These are phyloP conservation scores for Passer montanus DNA, from an alignment of 2,113 vertebrate genomes.

Conservation along the genomic window DNA sequence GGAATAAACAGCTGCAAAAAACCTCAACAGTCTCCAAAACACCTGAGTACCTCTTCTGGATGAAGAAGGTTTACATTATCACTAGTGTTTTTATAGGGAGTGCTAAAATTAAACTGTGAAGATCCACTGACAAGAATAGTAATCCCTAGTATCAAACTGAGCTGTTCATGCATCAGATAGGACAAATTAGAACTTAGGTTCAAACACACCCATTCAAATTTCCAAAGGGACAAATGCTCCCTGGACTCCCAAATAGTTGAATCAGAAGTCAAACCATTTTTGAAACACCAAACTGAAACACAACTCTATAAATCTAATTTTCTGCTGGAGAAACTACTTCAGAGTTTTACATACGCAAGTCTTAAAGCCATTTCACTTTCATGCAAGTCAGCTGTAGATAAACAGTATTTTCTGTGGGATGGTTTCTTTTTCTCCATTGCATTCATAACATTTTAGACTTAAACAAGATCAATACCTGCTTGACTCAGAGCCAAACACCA, in stretches of 20 bases:
- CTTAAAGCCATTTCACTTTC: background rate
- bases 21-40: background rate
- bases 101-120: background rate
- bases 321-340: background rate
- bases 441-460: background rate
- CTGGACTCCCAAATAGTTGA: fast-evolving
- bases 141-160: background rate
- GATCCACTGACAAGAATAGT: background rate
- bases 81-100: background rate
- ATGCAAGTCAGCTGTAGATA: fast-evolving
- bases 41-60: fast-evolving
- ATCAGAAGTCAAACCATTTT: background rate
- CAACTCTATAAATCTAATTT: background rate
- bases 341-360: background rate
- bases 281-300: background rate
- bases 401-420: background rate
- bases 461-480: background rate
- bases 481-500: background rate
- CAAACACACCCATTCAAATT: background rate
- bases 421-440: background rate
- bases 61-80: background rate
- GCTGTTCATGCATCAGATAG: background rate
- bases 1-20: background rate
- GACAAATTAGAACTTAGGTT: background rate
- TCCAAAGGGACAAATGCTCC: background rate